Percentiles rank a stretch among this genome's conserved stretches.
Evolutionary conservation across 2,113 vertebrate genomes (phyloP).

Genomic region (Calyptomena viridis): DNA sequence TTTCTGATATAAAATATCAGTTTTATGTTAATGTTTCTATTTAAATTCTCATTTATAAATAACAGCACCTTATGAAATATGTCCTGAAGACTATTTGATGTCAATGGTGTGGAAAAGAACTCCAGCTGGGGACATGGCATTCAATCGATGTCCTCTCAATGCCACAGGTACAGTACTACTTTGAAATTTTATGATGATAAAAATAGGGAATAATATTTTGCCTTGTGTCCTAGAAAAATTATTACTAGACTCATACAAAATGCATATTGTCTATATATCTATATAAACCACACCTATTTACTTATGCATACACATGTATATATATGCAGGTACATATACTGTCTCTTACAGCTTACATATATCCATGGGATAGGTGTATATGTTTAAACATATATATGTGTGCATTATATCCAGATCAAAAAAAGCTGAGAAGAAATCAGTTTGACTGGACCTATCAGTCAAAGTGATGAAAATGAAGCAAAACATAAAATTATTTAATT

Average conservation of each 20-base stretch:
- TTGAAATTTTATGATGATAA: not conserved
- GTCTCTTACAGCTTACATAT: not conserved
- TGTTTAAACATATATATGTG: not conserved
- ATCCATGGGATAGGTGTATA: not conserved
- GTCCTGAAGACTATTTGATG: constrained; percentile 94
- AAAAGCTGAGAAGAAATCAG: not conserved
- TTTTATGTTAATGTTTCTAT: not conserved
- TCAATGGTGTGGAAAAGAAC: constrained; percentile 98
- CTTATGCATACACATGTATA: not conserved
- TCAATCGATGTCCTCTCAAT: constrained; percentile 95
- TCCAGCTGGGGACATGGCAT: constrained; percentile 94
- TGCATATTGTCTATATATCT: not conserved
- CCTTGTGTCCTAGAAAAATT: not conserved
- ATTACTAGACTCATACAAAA: not conserved
- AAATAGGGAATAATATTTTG: not conserved
- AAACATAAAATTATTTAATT: not conserved
- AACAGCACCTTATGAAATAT: constrained; percentile 97
- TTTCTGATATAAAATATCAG: not conserved
- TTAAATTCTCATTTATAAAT: constrained; percentile 59
- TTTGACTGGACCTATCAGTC: not conserved
- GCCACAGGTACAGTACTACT: constrained; percentile 88
- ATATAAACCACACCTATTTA: not conserved
- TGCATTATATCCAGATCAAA: not conserved
- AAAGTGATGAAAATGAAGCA: not conserved
- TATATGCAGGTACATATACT: not conserved